Base-by-base conservation (phyloP, 2,113 vertebrate species). In the Oophaga pumilio region DNA sequence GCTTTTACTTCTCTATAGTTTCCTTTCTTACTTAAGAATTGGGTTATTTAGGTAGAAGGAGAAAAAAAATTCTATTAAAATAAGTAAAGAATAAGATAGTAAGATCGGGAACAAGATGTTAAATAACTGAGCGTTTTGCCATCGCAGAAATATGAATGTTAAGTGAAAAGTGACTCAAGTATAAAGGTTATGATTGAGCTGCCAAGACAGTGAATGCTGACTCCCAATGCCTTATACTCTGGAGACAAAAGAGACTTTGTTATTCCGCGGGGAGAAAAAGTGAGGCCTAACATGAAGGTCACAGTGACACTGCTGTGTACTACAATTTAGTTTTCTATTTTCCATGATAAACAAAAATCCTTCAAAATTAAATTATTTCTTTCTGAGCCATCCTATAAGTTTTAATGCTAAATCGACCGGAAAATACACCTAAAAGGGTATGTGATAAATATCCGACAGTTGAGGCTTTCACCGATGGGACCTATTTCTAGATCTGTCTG, bases 231-330 rank as follows among this genome's bases (percentile, higher is more conserved):
- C 77, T 89, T 71, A 28, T 76, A 18, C 13, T 0, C 84, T 33
- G 81, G 74, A 50, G 91, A 94, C 93, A 94, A 91, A 92, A 91
- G 90, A 89, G 0, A 89, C 90, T 88, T 92, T 95, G 93, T 94
- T 88, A 11, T 86, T 84, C 89, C 84, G 87, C 11, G 0, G 2
- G 85, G 85, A 82, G 90, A 86, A 89, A 43, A 87, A 10, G 88
- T 0, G 80, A 89, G 90, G 91, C 85, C 43, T 91, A 89, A 49
- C 82, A 26, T 59, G 86, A 79, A 88, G 90, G 91, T 91, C 91
- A 80, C 33, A 53, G 89, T 82, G 90, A 91, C 92, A 85, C 90
- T 90, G 87, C 91, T 88, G 87, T 77, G 24, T 87, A 86, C 90
- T 69, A 88, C 85, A 91, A 87, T 62, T 79, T 62, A 88, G 89